Evolutionary conservation across 2,797 vertebrate genomes (phyloP).

Genomic region (Danio aesculapii): DNA sequence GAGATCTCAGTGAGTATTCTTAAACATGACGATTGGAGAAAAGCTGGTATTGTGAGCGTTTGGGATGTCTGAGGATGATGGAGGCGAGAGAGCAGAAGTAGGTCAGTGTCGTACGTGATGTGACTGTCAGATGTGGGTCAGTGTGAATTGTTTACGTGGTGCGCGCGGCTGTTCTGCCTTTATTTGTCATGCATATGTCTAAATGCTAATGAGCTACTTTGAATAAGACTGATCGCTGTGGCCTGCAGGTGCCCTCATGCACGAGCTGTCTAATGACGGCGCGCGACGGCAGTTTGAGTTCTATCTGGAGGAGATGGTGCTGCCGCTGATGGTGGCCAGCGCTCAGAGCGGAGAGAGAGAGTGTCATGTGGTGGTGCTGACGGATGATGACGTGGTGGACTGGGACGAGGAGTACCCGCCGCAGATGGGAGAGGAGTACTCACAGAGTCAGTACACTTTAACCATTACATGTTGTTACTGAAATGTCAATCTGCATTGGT

Average conservation of each 20-base stretch:
- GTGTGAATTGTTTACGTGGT: conserved; percentile 7
- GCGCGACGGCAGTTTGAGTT: conserved; percentile 95
- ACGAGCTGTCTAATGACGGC: conserved; percentile 97
- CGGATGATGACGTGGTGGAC: conserved; percentile 97
- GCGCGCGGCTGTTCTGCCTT: not conserved
- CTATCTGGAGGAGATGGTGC: conserved; percentile 98
- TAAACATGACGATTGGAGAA: conserved; percentile 6
- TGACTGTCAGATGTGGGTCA: conserved; percentile 26
- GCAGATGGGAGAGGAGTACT: conserved; percentile 99
- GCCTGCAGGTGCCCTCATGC: conserved; percentile 93
- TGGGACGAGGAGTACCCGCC: conserved; percentile 99
- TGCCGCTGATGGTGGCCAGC: conserved; percentile 97
- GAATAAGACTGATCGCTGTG: not conserved
- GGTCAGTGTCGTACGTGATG: conserved; percentile 47
- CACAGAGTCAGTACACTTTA: conserved; percentile 87
- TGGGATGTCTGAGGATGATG: conserved; percentile 8
- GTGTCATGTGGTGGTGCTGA: conserved; percentile 97
- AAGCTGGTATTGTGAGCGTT: not conserved
- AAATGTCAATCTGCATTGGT: conserved; percentile 9
- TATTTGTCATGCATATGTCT: not conserved
- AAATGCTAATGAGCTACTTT: not conserved
- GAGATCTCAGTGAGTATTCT: conserved; percentile 97
- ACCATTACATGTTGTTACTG: not conserved
- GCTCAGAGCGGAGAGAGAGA: conserved; percentile 96
- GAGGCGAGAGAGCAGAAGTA: conserved; percentile 45